phyloP scores from a whole-genome alignment of 64 coral and sea anemone species.

The Pocillopora damicornis region DNA sequence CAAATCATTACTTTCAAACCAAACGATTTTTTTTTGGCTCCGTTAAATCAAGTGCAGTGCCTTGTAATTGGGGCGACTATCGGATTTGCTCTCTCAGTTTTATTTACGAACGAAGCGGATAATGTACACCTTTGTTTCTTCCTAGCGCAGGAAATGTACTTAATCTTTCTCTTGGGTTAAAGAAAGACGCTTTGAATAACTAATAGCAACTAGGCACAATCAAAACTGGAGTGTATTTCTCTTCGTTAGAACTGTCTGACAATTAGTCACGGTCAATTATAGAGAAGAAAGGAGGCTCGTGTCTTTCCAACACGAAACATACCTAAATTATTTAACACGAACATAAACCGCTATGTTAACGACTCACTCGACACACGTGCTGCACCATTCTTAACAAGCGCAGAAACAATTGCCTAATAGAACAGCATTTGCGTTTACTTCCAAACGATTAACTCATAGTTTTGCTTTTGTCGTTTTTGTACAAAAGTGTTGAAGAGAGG shows the following conservation, averaged over 20 bases:
- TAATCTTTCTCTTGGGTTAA: not conserved
- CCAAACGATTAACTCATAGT: slow-evolving; percentile 22
- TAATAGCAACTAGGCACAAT: not conserved
- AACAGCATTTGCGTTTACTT: slow-evolving; percentile 16
- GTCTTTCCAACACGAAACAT: not conserved
- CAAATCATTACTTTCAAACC: too few relatives aligned
- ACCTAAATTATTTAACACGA: slow-evolving; percentile 22
- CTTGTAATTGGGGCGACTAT: too few relatives aligned
- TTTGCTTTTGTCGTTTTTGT: not conserved
- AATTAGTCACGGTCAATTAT: not conserved
- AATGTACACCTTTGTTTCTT: not conserved
- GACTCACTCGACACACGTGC: slow-evolving; percentile 23
- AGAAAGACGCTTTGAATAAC: not conserved
- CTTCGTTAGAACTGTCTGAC: not conserved
- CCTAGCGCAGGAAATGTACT: not conserved
- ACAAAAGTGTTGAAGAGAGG: not conserved
- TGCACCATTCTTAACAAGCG: slow-evolving; percentile 5
- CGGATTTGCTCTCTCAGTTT: too few relatives aligned
- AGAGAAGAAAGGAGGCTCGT: not conserved
- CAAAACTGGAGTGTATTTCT: not conserved
- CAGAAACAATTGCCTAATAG: slow-evolving; percentile 32
- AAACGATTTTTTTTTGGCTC: too few relatives aligned
- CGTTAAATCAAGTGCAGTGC: too few relatives aligned
- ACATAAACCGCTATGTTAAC: slow-evolving; percentile 17
- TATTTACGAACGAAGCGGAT: not conserved